A percentile compares a stretch with the other conserved stretches of the same genome.
Conservation (phyloP, 2,797 vertebrate genomes). For the Pelochelys cantorii region DNA sequence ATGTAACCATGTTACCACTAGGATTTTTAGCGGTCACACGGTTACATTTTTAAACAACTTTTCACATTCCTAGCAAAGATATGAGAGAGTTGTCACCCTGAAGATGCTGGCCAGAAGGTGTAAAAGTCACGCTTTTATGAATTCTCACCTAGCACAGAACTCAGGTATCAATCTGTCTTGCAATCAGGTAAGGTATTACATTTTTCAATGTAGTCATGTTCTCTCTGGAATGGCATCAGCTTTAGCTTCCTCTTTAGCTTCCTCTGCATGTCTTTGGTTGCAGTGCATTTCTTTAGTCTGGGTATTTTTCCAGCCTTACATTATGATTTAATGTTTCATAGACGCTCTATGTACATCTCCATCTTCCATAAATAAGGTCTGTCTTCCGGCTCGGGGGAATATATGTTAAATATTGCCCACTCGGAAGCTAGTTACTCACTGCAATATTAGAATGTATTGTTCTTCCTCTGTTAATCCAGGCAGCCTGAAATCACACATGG, state of each 20-base stretch:
- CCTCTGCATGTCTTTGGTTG: neutral
- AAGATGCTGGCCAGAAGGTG: neutral
- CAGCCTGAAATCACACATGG: neutral
- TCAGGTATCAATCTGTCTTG: neutral
- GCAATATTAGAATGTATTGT: neutral
- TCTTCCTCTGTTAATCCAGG: neutral
- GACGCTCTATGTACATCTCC: neutral
- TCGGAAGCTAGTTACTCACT: neutral
- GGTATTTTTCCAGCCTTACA: neutral
- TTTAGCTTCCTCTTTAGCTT: neutral
- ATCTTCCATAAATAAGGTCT: neutral
- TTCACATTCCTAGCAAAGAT: neutral
- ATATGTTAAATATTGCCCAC: neutral
- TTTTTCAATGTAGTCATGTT: neutral
- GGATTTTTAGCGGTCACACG: too few relatives aligned
- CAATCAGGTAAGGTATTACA: neutral
- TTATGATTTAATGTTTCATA: neutral
- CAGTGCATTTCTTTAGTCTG: neutral
- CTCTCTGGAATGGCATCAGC: neutral
- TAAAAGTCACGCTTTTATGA: neutral
- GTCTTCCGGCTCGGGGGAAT: neutral
- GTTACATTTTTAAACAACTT: too few relatives aligned
- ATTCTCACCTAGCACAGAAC: constrained; percentile 13
- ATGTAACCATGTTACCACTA: too few relatives aligned
- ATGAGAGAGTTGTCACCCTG: neutral